These are phyloP conservation scores for Propsilocerus akamusi DNA, from an alignment of 1,140 invertebrate genomes.

Conservation along the genomic window DNA sequence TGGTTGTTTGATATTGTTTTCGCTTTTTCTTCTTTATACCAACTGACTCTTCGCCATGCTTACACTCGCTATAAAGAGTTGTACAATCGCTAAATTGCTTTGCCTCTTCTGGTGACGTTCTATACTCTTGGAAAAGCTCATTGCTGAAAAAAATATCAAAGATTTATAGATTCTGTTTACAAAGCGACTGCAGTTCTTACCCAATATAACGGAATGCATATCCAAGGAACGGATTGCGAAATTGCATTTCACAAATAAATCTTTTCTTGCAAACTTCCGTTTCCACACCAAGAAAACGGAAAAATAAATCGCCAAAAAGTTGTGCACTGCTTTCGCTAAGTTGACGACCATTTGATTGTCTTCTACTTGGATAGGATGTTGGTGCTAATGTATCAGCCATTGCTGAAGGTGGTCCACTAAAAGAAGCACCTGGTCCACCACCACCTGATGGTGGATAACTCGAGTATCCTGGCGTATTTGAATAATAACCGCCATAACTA, in stretches of 20 bases:
- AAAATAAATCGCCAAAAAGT: slow-evolving; percentile 21
- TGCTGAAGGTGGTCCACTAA: not conserved
- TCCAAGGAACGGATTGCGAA: slow-evolving; percentile 9
- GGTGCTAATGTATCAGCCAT: not conserved
- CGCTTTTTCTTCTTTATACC: not conserved
- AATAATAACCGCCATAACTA: not conserved
- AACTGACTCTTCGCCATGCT: not conserved
- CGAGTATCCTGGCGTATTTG: not conserved
- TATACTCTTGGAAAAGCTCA: not conserved
- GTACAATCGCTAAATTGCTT: not conserved
- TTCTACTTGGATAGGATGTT: not conserved
- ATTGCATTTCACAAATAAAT: slow-evolving; percentile 23
- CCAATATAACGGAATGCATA: not conserved
- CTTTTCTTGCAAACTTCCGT: slow-evolving; percentile 19
- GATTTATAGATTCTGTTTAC: not conserved
- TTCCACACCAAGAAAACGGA: slow-evolving; percentile 19
- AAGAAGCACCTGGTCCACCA: not conserved
- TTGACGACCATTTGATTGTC: not conserved
- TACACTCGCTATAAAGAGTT: not conserved
- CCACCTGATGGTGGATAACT: not conserved
- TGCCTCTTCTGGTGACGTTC: not conserved
- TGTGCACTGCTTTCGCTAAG: not conserved
- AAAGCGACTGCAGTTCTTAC: not conserved
- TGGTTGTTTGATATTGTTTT: not conserved
- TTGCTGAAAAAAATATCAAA: not conserved